phyloP scores from a whole-genome alignment of 2,888 invertebrate genomes.

The Copidosoma aretas region DNA sequence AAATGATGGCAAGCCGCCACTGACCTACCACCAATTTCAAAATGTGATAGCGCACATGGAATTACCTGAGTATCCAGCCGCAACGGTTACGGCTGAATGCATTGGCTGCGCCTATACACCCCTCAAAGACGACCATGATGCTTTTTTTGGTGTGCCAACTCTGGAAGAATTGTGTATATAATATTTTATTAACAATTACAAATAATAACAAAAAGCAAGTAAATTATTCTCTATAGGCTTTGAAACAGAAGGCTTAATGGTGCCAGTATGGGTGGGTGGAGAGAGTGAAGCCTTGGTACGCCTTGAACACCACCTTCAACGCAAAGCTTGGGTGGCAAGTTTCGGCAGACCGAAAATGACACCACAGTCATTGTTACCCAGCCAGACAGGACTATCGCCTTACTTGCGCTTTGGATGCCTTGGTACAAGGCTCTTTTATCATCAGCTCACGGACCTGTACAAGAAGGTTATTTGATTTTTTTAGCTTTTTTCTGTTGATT shows the following conservation, averaged over 20 bases:
- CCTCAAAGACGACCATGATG: slow-evolving; percentile 77
- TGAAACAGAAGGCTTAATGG: slow-evolving; percentile 74
- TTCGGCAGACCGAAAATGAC: slow-evolving; percentile 90
- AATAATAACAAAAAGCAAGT: no score
- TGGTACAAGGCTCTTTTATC: slow-evolving; percentile 83
- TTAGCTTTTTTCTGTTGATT: not conserved
- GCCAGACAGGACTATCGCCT: slow-evolving; percentile 84
- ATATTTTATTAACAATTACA: not conserved
- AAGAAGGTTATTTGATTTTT: slow-evolving; percentile 62
- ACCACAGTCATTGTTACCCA: slow-evolving; percentile 81
- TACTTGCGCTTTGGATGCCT: slow-evolving; percentile 87
- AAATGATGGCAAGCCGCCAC: slow-evolving; percentile 81
- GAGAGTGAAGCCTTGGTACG: slow-evolving; percentile 77
- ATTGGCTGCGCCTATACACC: slow-evolving; percentile 75
- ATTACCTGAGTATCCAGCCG: slow-evolving; percentile 73
- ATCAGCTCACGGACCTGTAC: slow-evolving; percentile 74
- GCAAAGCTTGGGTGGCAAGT: slow-evolving; percentile 90
- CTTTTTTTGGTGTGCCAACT: slow-evolving; percentile 83
- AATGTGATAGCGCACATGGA: slow-evolving; percentile 79
- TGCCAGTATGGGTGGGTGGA: slow-evolving; percentile 81
- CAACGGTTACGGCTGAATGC: slow-evolving; percentile 65
- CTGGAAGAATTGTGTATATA: slow-evolving; percentile 79
- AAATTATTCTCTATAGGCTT: slow-evolving; percentile 69
- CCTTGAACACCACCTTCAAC: slow-evolving; percentile 78
- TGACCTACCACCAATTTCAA: slow-evolving; percentile 89